Percentiles rank a stretch among this genome's conserved stretches.
Conservation (phyloP, 1,140 invertebrate species). For the Monomorium pharaonis region DNA sequence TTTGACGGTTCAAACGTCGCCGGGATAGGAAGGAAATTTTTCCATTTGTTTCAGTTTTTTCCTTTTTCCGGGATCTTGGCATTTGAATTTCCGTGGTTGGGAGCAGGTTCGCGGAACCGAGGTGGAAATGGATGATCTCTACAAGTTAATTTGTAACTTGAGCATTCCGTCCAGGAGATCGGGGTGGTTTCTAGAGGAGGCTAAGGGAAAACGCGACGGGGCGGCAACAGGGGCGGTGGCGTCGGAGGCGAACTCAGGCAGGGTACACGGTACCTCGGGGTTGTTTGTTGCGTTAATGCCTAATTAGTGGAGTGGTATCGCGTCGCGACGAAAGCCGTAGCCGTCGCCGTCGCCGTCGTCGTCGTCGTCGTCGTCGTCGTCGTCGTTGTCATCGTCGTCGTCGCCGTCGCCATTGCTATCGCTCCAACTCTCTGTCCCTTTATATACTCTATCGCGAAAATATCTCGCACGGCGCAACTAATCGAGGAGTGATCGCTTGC, state of each 20-base stretch:
- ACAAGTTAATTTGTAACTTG: conserved; percentile 84
- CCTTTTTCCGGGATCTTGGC: not conserved
- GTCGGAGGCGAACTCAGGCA: conserved; percentile 32
- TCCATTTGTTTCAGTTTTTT: not conserved
- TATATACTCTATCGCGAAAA: conserved; percentile 45
- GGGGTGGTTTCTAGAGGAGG: conserved; percentile 70
- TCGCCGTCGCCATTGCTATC: not conserved
- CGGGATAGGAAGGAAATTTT: not conserved
- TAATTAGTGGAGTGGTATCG: conserved; percentile 83
- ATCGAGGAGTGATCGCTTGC: not conserved
- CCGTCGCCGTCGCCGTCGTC: conserved; percentile 66
- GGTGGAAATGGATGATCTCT: conserved; percentile 82
- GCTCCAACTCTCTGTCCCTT: conserved; percentile 15
- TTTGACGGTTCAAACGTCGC: not conserved
- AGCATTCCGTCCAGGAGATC: conserved; percentile 77
- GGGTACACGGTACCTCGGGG: conserved; percentile 76
- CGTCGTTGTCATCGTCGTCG: not conserved
- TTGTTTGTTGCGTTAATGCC: conserved; percentile 84
- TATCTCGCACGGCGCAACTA: conserved; percentile 28
- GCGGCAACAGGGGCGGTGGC: conserved; percentile 16
- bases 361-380: not conserved
- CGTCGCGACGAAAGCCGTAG: conserved; percentile 77
- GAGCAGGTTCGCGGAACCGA: conserved; percentile 67
- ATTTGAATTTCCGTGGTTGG: conserved; percentile 70
- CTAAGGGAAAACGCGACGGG: conserved; percentile 51